Evolutionary conservation across 1,140 invertebrate species (phyloP).

Genomic region (Leptestheria dahalacensis): DNA sequence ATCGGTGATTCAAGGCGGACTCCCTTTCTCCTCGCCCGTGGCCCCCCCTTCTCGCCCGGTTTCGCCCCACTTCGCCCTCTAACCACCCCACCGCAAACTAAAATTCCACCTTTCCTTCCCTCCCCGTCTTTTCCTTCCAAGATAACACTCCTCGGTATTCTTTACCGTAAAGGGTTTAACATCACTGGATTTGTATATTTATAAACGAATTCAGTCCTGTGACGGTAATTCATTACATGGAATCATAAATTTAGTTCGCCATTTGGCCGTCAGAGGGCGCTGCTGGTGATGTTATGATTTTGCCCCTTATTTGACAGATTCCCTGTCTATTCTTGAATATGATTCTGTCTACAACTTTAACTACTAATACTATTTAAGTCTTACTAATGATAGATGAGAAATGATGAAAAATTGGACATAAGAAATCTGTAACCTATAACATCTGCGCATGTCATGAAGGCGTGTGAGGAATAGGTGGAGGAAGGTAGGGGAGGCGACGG

Average conservation of each 20-base stretch:
- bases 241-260: not conserved
- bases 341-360: not conserved
- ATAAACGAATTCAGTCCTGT: not conserved
- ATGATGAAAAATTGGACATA: no score
- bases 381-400: no score
- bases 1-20: not conserved
- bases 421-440: no score
- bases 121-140: not conserved
- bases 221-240: not conserved
- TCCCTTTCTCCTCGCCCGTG: not conserved
- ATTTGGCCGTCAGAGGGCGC: not conserved
- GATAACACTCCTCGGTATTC: not conserved
- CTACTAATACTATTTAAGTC: no score
- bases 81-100: not conserved
- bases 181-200: not conserved
- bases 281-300: not conserved
- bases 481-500: no score
- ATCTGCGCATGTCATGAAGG: no score
- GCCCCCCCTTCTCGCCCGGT: not conserved
- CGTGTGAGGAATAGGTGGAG: not conserved
- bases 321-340: not conserved
- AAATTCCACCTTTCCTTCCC: not conserved
- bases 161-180: not conserved
- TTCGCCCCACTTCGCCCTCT: not conserved
- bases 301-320: not conserved